phyloP scores from a whole-genome alignment of 2,797 vertebrate species.

The Geotrypetes seraphini region DNA sequence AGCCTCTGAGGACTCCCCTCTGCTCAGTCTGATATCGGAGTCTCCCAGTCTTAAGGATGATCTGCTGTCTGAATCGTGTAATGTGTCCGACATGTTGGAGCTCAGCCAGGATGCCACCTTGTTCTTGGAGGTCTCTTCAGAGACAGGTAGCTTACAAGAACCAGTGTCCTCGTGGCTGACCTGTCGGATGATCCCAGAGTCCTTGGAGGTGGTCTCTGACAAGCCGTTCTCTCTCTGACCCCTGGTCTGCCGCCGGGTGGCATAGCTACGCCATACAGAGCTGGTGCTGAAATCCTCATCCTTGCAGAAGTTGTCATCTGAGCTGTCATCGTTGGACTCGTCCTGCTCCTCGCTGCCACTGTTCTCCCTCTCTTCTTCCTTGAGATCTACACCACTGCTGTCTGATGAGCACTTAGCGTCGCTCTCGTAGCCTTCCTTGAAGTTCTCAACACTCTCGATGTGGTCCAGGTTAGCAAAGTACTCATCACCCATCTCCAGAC shows the following conservation, averaged over 20 bases:
- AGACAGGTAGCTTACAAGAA: conserved; percentile 66
- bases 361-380: conserved; percentile 56
- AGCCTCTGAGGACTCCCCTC: conserved; percentile 8
- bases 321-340: conserved; percentile 84
- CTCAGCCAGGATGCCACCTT: conserved; percentile 94
- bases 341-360: conserved; percentile 80
- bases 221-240: conserved; percentile 71
- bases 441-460: conserved; percentile 97
- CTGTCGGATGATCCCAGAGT: conserved; percentile 35
- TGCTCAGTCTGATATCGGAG: conserved; percentile 11
- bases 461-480: conserved; percentile 97
- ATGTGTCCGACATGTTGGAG: conserved; percentile 49
- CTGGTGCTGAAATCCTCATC: conserved; percentile 75
- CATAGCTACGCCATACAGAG: conserved; percentile 91
- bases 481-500: conserved; percentile 93
- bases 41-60: conserved; percentile 42
- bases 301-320: conserved; percentile 88
- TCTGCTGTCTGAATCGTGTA: conserved; percentile 36
- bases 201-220: conserved; percentile 39
- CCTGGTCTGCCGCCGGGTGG: conserved; percentile 83
- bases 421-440: conserved; percentile 96
- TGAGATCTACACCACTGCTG: conserved; percentile 87
- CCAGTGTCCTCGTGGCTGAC: conserved; percentile 27
- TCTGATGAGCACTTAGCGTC: conserved; percentile 89
- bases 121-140: conserved; percentile 83